Conservation (phyloP, 2,113 vertebrate species). For the Cyphomyrus discorhynchus region DNA sequence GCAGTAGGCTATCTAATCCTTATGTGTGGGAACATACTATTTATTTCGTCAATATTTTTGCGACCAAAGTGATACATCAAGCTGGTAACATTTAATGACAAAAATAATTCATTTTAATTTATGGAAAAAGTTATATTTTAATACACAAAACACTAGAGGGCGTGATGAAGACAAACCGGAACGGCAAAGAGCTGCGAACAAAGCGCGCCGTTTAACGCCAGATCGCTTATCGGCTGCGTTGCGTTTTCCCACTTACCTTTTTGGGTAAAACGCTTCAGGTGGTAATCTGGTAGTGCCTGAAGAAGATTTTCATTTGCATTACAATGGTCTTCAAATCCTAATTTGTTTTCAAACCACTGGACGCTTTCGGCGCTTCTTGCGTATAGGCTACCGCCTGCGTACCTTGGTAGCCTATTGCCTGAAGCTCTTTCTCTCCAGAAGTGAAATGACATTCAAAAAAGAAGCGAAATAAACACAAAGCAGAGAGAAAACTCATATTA, state of each 20-base stretch:
- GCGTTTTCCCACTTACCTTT: background rate
- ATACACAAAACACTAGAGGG: constrained; percentile 1
- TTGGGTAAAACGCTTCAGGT: background rate
- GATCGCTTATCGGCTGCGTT: background rate
- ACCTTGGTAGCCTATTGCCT: background rate
- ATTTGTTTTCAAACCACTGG: background rate
- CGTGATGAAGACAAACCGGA: background rate
- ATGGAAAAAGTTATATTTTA: background rate
- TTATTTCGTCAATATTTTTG: background rate
- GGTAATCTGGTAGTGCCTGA: background rate
- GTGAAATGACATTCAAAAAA: no score
- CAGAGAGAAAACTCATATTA: background rate
- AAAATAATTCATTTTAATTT: background rate
- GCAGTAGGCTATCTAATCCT: background rate
- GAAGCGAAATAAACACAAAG: background rate
- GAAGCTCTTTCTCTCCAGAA: background rate
- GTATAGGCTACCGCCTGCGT: background rate
- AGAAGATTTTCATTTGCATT: background rate
- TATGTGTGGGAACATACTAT: background rate
- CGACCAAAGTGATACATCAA: background rate
- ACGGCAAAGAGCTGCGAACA: background rate
- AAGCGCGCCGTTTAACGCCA: background rate
- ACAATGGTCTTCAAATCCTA: background rate
- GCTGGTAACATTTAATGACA: background rate
- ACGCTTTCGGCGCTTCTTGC: background rate